A percentile compares a stretch with the other conserved stretches of the same genome.
phyloP scores from a whole-genome alignment of 2,797 vertebrate species.

The Echeneis naucrates region DNA sequence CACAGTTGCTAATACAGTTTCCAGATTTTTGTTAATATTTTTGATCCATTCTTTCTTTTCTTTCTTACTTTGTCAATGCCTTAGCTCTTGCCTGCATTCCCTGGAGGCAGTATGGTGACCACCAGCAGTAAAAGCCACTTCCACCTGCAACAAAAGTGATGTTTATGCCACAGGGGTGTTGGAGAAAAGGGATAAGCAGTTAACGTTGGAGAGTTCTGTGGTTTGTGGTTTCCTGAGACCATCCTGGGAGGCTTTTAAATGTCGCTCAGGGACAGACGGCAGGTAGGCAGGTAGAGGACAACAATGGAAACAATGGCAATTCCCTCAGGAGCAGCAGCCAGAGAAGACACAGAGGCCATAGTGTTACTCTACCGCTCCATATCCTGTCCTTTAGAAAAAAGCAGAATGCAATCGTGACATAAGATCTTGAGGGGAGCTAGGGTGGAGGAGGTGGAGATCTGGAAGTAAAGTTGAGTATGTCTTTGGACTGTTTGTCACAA shows the following conservation, averaged over 20 bases:
- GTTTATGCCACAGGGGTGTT: constrained; percentile 74
- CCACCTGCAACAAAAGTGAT: constrained; percentile 63
- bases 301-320: constrained; percentile 78
- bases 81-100: constrained; percentile 46
- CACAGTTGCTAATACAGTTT: too few species aligned
- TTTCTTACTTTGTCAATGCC: constrained; percentile 48
- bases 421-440: constrained; percentile 69
- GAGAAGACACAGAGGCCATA: constrained; percentile 77
- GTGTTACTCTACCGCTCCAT: constrained; percentile 70
- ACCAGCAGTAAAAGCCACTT: constrained; percentile 57
- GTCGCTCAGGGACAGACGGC: constrained; percentile 75
- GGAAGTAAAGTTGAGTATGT: constrained; percentile 36
- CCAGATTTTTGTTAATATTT: too few species aligned
- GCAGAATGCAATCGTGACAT: constrained; percentile 73
- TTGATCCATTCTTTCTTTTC: constrained; percentile 24
- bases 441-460: constrained; percentile 58
- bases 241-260: constrained; percentile 79
- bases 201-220: constrained; percentile 46
- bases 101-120: constrained; percentile 40
- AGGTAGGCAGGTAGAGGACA: constrained; percentile 74
- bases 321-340: constrained; percentile 63
- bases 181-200: constrained; percentile 55
- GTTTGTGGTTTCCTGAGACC: constrained; percentile 77
- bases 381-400: constrained; percentile 78
- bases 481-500: constrained; percentile 18